These are phyloP conservation scores for Lasioglossum pauxillum DNA, from an alignment of 2,888 invertebrate species.

Conservation along the genomic window DNA sequence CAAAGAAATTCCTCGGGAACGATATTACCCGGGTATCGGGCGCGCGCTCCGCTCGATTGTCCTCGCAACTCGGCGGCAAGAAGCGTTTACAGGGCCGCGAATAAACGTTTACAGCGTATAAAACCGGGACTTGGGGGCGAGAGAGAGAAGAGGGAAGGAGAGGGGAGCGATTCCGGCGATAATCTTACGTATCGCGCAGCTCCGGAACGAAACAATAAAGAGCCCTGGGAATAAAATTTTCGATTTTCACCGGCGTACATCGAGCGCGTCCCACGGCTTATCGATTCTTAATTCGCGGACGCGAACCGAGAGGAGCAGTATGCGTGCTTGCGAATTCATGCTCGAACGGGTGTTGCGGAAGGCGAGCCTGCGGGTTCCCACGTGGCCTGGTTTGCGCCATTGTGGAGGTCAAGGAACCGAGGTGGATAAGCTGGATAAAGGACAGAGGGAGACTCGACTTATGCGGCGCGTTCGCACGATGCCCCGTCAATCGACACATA, in stretches of 20 bases:
- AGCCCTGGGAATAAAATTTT: not conserved
- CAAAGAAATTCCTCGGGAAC: constrained; percentile 7
- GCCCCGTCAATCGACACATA: constrained; percentile 19
- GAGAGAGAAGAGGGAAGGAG: not conserved
- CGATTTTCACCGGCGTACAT: not conserved
- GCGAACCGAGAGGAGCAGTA: not conserved
- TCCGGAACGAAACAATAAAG: not conserved
- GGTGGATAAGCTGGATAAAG: constrained; percentile 12
- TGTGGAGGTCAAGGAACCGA: constrained; percentile 4
- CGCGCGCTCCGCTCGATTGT: constrained; percentile 14
- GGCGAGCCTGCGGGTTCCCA: constrained; percentile 25
- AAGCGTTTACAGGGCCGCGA: constrained; percentile 28
- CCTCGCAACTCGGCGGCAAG: not conserved
- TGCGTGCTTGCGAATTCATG: not conserved
- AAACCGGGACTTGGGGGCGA: not conserved
- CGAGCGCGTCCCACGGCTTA: not conserved
- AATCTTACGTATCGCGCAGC: not conserved
- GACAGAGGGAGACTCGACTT: not conserved
- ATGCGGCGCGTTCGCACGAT: constrained; percentile 12
- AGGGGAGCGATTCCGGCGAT: not conserved
- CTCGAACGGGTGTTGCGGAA: not conserved
- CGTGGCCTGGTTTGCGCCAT: constrained; percentile 19
- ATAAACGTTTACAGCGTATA: constrained; percentile 36
- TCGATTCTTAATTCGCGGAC: not conserved
- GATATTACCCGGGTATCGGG: constrained; percentile 3